These are phyloP conservation scores for Drosophila orena DNA, from an alignment of 1,140 invertebrate species.

Conservation along the genomic window DNA sequence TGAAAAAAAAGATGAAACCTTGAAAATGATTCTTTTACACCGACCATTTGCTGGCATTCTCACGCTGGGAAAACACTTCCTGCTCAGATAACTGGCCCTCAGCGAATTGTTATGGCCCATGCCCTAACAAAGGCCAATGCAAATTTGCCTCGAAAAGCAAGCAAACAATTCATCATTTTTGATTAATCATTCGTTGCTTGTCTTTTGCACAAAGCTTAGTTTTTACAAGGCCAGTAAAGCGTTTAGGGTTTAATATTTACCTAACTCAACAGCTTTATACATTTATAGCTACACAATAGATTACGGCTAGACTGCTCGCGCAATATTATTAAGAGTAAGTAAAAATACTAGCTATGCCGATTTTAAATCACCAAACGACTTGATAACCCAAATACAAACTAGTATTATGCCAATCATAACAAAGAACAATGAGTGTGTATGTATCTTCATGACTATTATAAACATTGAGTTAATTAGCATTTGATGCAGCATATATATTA, in stretches of 20 bases:
- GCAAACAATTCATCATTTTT: conserved; percentile 5
- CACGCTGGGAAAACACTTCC: conserved; percentile 2
- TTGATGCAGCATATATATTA: not conserved
- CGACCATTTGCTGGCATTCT: conserved; percentile 4
- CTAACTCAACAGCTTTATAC: conserved; percentile 12
- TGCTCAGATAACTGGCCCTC: conserved; percentile 2
- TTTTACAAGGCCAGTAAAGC: conserved; percentile 9
- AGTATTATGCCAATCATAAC: not conserved
- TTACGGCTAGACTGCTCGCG: not conserved
- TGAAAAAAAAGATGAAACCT: not conserved
- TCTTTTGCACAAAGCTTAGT: conserved; percentile 11
- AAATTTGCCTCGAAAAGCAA: conserved; percentile 10
- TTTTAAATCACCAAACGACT: conserved; percentile 10
- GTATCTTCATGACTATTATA: not conserved
- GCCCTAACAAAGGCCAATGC: conserved; percentile 4
- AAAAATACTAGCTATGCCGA: not conserved
- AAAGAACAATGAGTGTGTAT: not conserved
- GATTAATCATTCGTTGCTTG: conserved; percentile 15
- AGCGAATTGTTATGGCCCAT: not conserved
- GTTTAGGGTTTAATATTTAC: conserved; percentile 34
- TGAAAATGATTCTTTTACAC: not conserved
- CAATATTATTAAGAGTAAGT: not conserved
- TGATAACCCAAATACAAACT: not conserved
- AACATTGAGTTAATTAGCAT: not conserved
- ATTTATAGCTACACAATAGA: conserved; percentile 1